Percentiles rank a stretch among this genome's conserved stretches.
phyloP scores from a whole-genome alignment of 2,113 vertebrate genomes.

The Etheostoma cragini region DNA sequence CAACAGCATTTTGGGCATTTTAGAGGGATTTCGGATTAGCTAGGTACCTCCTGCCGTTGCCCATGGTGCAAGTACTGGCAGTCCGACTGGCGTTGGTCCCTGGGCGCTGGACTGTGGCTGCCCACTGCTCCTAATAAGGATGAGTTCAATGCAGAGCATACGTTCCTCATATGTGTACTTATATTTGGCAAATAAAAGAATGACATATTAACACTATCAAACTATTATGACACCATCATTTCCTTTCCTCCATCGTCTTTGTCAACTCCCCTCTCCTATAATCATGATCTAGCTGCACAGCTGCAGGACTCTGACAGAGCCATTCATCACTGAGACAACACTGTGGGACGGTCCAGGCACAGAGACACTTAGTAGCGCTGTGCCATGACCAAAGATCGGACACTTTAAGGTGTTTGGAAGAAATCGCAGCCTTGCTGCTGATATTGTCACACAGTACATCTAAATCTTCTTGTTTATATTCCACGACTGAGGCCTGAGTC shows the following conservation, averaged over 20 bases:
- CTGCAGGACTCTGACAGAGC: conserved; percentile 14
- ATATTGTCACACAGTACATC: neutral
- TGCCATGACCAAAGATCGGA: neutral
- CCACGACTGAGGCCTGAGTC: neutral
- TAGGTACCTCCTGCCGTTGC: no score
- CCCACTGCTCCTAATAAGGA: no score
- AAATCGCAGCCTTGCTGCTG: neutral
- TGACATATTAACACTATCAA: no score
- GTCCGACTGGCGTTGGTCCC: no score
- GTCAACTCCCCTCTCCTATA: neutral
- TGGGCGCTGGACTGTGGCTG: no score
- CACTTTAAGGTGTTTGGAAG: conserved; percentile 9
- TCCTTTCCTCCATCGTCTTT: conserved; percentile 4
- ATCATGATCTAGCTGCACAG: conserved; percentile 14
- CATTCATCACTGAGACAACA: conserved; percentile 64
- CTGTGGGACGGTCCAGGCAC: conserved; percentile 13
- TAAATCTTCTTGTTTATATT: neutral
- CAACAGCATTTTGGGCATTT: no score
- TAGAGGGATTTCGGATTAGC: no score
- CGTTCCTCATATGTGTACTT: no score
- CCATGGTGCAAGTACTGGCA: no score
- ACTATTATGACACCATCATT: no score
- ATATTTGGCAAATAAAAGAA: no score
- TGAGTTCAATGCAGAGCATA: no score
- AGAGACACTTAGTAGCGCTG: neutral